A percentile compares a stretch with the other conserved stretches of the same genome.
These are phyloP conservation scores for Seriola dumerili DNA, from an alignment of 2,113 vertebrate genomes.

Conservation along the genomic window DNA sequence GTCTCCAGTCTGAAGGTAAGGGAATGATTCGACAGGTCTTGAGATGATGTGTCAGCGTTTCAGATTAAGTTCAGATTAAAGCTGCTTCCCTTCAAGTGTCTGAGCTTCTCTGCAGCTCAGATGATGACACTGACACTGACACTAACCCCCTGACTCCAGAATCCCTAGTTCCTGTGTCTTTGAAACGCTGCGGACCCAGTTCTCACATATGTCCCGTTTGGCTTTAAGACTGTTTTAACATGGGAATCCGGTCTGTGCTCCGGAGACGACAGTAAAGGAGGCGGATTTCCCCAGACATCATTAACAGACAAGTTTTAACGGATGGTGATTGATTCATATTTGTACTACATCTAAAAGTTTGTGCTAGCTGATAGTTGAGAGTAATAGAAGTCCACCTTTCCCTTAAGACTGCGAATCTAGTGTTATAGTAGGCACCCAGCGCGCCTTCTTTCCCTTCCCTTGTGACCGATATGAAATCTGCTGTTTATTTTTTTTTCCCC, in stretches of 20 bases:
- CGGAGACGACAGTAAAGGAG: not conserved
- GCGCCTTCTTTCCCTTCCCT: constrained; percentile 41
- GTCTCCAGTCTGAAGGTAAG: constrained; percentile 3
- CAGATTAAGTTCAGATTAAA: constrained; percentile 28
- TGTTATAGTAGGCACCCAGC: constrained; percentile 6
- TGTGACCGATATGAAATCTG: constrained; percentile 37
- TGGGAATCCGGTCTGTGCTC: not conserved
- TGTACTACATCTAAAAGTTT: not conserved
- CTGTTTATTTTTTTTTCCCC: constrained; percentile 17
- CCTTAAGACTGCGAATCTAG: not conserved
- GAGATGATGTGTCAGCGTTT: constrained; percentile 2
- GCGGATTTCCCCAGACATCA: not conserved
- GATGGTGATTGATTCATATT: not conserved
- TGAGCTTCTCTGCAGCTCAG: constrained; percentile 27
- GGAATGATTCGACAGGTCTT: not conserved
- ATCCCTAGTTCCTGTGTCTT: constrained; percentile 24
- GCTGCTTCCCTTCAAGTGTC: constrained; percentile 28
- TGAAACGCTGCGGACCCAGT: constrained; percentile 22
- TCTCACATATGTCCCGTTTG: not conserved
- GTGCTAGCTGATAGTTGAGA: constrained; percentile 4
- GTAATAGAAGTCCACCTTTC: not conserved
- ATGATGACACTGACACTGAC: constrained; percentile 1
- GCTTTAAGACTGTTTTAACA: not conserved
- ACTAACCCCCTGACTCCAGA: not conserved
- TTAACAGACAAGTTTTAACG: not conserved